Percentiles rank a stretch among this genome's conserved stretches.
These are phyloP conservation scores for Helicoverpa zea DNA, from an alignment of 1,140 invertebrate genomes.

Conservation along the genomic window DNA sequence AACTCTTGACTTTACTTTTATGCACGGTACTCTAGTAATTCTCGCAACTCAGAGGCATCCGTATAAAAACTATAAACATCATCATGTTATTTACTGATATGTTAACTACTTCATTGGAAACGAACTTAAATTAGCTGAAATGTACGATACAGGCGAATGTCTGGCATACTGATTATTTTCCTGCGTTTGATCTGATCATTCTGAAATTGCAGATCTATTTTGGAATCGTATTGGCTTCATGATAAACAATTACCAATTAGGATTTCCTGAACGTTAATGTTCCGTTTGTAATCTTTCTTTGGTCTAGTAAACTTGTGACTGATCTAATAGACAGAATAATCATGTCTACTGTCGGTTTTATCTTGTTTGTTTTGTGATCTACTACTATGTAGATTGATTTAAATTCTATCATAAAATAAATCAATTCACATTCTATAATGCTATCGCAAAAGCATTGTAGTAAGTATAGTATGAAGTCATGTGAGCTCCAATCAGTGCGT, in stretches of 20 bases:
- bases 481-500: constrained; percentile 53
- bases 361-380: too few species aligned
- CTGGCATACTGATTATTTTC: constrained; percentile 37
- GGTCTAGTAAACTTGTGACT: not conserved
- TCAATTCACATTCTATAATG: constrained; percentile 6
- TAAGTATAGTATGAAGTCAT: constrained; percentile 45
- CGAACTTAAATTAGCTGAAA: constrained; percentile 22
- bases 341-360: not conserved
- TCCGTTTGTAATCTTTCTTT: not conserved
- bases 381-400: not conserved
- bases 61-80: constrained; percentile 45
- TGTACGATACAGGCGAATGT: constrained; percentile 30
- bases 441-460: not conserved
- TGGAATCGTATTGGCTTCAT: not conserved
- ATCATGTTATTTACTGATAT: constrained; percentile 25
- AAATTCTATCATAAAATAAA: not conserved
- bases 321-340: not conserved
- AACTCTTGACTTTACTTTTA: constrained; percentile 15
- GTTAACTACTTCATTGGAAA: constrained; percentile 39
- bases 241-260: not conserved
- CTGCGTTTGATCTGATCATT: constrained; percentile 6
- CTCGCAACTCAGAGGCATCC: constrained; percentile 20
- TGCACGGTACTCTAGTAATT: not conserved
- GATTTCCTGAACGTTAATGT: not conserved
- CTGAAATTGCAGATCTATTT: not conserved